Conservation (phyloP, 37 sponge, comb jelly and placozoan genomes). For the Petrosia ficiformis region DNA sequence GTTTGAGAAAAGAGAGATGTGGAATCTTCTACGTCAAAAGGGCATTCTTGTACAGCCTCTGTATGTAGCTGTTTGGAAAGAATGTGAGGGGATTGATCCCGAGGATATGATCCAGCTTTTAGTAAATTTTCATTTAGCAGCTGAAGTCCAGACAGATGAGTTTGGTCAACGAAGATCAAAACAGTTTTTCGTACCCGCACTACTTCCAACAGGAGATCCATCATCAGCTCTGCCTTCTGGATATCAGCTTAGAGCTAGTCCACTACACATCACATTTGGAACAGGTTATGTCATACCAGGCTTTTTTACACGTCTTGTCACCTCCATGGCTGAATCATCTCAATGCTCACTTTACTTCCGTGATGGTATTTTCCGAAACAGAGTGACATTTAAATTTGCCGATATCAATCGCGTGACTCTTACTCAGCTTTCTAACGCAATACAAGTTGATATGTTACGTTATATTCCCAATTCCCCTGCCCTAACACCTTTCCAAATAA, state of each 20-base stretch:
- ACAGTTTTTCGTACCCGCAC: not conserved
- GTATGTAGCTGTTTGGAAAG: too few relatives aligned
- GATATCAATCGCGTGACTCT: too few relatives aligned
- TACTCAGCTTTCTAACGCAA: too few relatives aligned
- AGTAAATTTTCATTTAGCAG: not conserved
- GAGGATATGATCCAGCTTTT: not conserved
- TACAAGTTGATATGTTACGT: too few relatives aligned
- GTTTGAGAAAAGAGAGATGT: too few relatives aligned
- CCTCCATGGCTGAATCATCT: not conserved
- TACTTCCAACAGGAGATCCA: not conserved
- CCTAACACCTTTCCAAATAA: too few relatives aligned
- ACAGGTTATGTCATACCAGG: too few relatives aligned
- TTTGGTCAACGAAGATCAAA: not conserved
- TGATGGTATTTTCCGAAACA: not conserved
- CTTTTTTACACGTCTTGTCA: not conserved
- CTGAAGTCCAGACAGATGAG: not conserved
- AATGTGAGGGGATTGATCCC: slow-evolving; percentile 1
- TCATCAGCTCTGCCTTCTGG: not conserved
- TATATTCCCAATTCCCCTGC: too few relatives aligned
- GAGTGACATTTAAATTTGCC: not conserved
- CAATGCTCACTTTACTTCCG: too few relatives aligned
- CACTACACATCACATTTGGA: not conserved
- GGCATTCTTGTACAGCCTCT: too few relatives aligned
- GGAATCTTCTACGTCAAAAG: too few relatives aligned
- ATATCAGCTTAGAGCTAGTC: not conserved